Base-by-base conservation (phyloP, 2,888 invertebrate genomes). In the Toxonevra muliebris region DNA sequence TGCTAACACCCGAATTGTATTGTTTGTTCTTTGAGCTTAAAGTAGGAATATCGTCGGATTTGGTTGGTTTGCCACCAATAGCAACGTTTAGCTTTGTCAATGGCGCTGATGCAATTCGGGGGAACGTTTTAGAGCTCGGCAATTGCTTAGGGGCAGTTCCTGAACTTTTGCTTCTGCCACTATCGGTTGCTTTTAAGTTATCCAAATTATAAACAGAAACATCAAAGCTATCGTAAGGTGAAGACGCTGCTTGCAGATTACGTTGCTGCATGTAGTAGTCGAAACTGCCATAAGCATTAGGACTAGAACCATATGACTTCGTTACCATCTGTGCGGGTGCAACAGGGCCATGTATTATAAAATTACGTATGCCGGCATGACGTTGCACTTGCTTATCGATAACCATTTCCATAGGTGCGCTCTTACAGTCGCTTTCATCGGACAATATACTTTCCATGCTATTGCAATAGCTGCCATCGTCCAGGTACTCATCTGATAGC, bases 401-500 rank as follows among this genome's bases (percentile, higher is more conserved):
- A 0, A 92, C 81, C 80, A 90, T 89, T 82, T 93, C 93, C 45
- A 93, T 80, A 0, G 93, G 93, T 0, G 93, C 93, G 65, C 92
- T 92, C 82, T 92, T 92, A 8, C 92, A 93, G 75, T 91, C 91
- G 0, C 92, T 92, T 72, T 93, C 93, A 80, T 93, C 94, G 0
- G 93, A 93, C 0, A 94, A 81, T 7, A 94, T 90, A 76, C 93
- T 93, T 80, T 94, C 94, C 77, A 93, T 87, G 66, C 93, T 93
- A 77, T 92, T 91, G 77, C 92, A 92, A 77, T 91, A 91, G 69
- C 89, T 86, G 52, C 89, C 90, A 60, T 88, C 85, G 17, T 76
- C 78, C 50, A 75, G 71, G 74, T 90, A 89, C 73, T 92, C 92
- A 72, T 92, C 92, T 0, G 93, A 93, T 8, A 94, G 79, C 45